phyloP scores from a whole-genome alignment of 2,113 vertebrate species.

The Bos indicus region DNA sequence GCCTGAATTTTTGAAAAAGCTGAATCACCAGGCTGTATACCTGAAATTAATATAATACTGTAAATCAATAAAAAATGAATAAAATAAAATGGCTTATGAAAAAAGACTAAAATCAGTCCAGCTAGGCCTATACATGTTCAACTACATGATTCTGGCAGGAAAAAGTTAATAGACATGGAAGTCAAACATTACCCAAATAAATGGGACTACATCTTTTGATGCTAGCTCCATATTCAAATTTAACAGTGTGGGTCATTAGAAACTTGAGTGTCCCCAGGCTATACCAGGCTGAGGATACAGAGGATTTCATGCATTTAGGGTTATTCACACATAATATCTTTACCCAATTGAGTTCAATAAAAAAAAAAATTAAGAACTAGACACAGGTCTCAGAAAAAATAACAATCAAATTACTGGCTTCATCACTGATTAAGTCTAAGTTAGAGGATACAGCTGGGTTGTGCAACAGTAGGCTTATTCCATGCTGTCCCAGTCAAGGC shows the following conservation, averaged over 20 bases:
- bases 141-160: background rate
- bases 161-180: background rate
- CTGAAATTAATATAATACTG: background rate
- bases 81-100: background rate
- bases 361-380: background rate
- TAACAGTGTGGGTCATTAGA: background rate
- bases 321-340: background rate
- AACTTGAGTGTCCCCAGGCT: too few relatives aligned
- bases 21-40: background rate
- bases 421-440: background rate
- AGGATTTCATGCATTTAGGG: background rate
- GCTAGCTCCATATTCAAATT: background rate
- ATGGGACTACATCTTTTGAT: background rate
- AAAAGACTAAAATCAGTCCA: background rate
- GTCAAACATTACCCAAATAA: background rate
- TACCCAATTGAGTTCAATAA: background rate
- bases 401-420: background rate
- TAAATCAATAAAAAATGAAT: background rate
- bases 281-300: background rate
- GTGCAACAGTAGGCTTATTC: background rate
- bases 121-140: background rate
- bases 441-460: background rate
- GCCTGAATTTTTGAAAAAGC: background rate
- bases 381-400: background rate
- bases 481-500: background rate